These are phyloP conservation scores for Cistogaster globosa DNA, from an alignment of 2,888 invertebrate species.

Conservation along the genomic window DNA sequence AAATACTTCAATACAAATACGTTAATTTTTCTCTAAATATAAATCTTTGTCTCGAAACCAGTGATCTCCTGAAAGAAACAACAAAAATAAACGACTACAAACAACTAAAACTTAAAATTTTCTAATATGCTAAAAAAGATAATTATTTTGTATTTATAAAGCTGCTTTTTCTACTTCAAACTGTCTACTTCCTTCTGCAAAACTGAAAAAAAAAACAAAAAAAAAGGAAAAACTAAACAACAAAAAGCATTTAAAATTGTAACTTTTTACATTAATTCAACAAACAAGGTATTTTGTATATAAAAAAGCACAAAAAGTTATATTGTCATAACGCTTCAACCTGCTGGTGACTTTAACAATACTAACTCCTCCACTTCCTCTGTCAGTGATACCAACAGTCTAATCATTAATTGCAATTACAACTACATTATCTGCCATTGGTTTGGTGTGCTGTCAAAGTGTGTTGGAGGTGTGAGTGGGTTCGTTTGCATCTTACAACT, in stretches of 20 bases:
- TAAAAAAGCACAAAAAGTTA: conserved; percentile 12
- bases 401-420: conserved; percentile 69
- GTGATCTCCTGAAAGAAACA: conserved; percentile 63
- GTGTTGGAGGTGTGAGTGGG: conserved; percentile 16
- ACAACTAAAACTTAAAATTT: conserved; percentile 36
- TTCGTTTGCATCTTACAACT: conserved; percentile 2
- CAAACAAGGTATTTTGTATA: conserved; percentile 42
- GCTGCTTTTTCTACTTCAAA: conserved; percentile 44
- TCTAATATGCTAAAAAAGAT: conserved; percentile 66
- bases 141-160: conserved; percentile 63
- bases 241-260: conserved; percentile 61
- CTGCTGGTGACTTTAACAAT: conserved; percentile 12
- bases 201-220: conserved; percentile 38
- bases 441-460: background rate
- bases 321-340: background rate
- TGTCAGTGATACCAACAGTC: conserved; percentile 39
- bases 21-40: conserved; percentile 1
- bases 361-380: conserved; percentile 11
- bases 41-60: conserved; percentile 55
- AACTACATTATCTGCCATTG: conserved; percentile 41
- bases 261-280: conserved; percentile 51
- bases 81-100: conserved; percentile 31
- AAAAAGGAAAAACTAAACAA: conserved; percentile 15
- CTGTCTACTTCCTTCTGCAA: conserved; percentile 59
- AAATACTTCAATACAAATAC: conserved; percentile 12